Evolutionary conservation across 2,888 invertebrate genomes (phyloP), one percentile per base, ranked within the genome.

Genomic region (Eristalis arbustorum): DNA sequence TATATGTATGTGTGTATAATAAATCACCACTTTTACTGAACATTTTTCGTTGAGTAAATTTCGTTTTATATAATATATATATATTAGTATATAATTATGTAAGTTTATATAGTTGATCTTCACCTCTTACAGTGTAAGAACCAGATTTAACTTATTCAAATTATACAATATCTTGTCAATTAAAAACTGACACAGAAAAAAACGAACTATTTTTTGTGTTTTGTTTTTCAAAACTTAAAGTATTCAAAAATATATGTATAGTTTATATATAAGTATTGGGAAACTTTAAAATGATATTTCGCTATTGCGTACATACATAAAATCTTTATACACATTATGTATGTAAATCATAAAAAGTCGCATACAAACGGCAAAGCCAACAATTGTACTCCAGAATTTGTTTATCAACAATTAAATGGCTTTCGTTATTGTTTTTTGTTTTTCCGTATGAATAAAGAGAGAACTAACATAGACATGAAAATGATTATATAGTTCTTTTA

Each of bases 1-100:
- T 77, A 77, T 63, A 77, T 77, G 28, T 37, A 25, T 77, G 63
- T 77, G 69, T 77, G 69, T 63, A 76, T 76, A 76, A 68, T 68
- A 76, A 68, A 76, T 76, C 76, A 76, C 75, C 67, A 75, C 61
- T 67, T 59, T 67, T 75, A 75, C 68, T 49, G 62, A 62, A 76
- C 68, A 62, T 62, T 62, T 5, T 68, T 68, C 62, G 76, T 76
- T 76, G 63, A 69, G 62, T 77, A 69, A 69, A 77, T 77, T 69
- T 69, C 56, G 69, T 61, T 71, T 40, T 74, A 75, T 76, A 34
- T 75, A 13, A 59, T 74, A 74, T 76, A 23, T 75, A 13, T 63
- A 34, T 73, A 64, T 37, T 11, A 37, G 31, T 64, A 62, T 62
- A 28, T 31, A 62, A 28, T 31, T 62, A 56, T 77, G 56, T 77